Evolutionary conservation across 2,113 vertebrate genomes (phyloP).

Genomic region (Oncorhynchus clarkii): DNA sequence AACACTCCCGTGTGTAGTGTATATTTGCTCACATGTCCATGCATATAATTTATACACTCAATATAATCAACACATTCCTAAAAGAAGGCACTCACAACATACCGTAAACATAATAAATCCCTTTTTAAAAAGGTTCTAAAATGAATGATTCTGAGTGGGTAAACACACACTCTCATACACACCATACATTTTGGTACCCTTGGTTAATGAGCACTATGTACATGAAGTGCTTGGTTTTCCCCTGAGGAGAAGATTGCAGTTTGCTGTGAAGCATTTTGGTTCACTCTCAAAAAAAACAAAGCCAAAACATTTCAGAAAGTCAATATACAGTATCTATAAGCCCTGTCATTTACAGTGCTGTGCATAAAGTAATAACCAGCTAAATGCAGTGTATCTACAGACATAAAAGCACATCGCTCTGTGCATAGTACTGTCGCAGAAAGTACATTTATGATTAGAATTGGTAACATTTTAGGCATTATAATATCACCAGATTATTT

Average conservation of each 20-base stretch:
- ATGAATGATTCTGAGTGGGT: constrained; percentile 1
- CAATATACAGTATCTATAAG: too few species aligned
- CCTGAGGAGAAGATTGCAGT: constrained; percentile 18
- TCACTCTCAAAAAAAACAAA: neutral
- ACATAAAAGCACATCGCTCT: neutral
- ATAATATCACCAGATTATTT: neutral
- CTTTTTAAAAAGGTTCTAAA: neutral
- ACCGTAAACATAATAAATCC: neutral
- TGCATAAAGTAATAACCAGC: neutral
- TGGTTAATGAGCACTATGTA: constrained; percentile 18
- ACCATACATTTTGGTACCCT: neutral
- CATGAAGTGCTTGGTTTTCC: constrained; percentile 23
- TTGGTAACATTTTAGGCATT: too few species aligned
- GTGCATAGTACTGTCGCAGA: too few species aligned
- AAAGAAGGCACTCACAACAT: constrained; percentile 13
- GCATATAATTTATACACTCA: constrained; percentile 3
- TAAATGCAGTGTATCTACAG: neutral
- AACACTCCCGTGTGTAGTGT: neutral
- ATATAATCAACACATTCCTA: neutral
- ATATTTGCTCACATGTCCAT: constrained; percentile 12
- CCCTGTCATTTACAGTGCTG: too few species aligned
- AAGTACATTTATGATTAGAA: too few species aligned
- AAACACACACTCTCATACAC: neutral
- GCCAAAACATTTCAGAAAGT: neutral
- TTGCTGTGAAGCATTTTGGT: neutral